These are phyloP conservation scores for Colistium nudipinnis DNA, from an alignment of 2,113 vertebrate genomes.

Conservation along the genomic window DNA sequence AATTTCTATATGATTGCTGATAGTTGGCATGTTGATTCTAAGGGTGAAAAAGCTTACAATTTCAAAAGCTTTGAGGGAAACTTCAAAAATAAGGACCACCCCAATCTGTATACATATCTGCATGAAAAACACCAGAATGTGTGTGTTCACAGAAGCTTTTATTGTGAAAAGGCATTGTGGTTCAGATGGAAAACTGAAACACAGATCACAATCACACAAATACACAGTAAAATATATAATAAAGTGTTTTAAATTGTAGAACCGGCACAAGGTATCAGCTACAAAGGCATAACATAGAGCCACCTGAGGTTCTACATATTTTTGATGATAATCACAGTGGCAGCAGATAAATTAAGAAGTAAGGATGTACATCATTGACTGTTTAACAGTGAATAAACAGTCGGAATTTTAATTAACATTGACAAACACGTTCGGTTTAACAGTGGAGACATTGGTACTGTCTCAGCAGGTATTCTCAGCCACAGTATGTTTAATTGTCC, in stretches of 20 bases:
- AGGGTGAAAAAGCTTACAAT: no score
- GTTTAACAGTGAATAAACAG: no score
- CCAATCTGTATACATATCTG: not conserved
- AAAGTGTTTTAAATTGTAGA: not conserved
- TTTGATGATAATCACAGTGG: not conserved
- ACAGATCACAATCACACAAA: not conserved
- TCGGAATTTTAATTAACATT: no score
- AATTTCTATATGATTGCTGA: no score
- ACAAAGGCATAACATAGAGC: not conserved
- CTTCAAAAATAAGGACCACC: no score
- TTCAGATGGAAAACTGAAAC: not conserved
- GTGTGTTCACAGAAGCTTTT: not conserved
- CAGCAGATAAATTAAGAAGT: constrained; percentile 7
- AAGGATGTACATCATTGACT: no score
- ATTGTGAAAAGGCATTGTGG: not conserved
- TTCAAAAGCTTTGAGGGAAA: no score
- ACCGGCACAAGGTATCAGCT: not conserved
- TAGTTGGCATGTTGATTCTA: no score
- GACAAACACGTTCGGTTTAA: no score
- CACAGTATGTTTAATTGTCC: no score
- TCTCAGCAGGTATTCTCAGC: no score
- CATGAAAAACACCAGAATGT: not conserved
- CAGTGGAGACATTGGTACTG: no score
- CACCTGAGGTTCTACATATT: not conserved
- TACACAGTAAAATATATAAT: not conserved